Percentiles rank a stretch among this genome's conserved stretches.
These are phyloP conservation scores for Catagonus wagneri DNA, from an alignment of 2,113 vertebrate species.

Conservation along the genomic window DNA sequence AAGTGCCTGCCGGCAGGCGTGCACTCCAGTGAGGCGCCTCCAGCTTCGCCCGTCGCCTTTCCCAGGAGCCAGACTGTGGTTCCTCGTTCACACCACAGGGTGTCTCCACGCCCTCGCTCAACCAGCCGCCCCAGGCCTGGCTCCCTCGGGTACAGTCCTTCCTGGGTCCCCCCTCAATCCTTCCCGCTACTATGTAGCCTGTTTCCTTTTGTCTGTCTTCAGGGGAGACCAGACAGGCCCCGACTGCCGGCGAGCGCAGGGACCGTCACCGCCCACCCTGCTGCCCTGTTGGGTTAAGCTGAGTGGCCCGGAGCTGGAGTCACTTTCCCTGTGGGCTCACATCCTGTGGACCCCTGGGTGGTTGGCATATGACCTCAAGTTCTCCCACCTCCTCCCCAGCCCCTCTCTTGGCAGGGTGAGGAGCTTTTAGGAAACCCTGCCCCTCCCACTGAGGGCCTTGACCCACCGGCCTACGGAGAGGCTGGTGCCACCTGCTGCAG, in stretches of 20 bases:
- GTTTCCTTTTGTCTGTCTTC: neutral
- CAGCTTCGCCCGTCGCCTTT: fast-evolving
- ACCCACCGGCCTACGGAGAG: neutral
- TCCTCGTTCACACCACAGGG: conserved; percentile 47
- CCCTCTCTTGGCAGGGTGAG: neutral
- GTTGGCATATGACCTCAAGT: neutral
- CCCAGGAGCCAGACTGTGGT: neutral
- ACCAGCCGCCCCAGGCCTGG: neutral
- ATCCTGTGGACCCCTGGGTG: neutral
- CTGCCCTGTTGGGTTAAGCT: neutral
- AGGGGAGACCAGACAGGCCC: neutral
- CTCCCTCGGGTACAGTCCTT: too few species aligned
- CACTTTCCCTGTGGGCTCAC: neutral
- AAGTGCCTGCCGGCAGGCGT: neutral
- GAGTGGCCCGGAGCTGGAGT: neutral
- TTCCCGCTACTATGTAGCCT: neutral
- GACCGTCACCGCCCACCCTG: neutral
- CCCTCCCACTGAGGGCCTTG: neutral
- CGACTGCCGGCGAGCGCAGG: neutral
- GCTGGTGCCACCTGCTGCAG: fast-evolving
- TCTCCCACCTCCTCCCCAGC: neutral
- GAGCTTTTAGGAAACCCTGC: neutral
- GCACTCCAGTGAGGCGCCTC: neutral
- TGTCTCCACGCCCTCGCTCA: conserved; percentile 65
- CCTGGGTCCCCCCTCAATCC: neutral